Evolutionary conservation across 2,888 invertebrate species (phyloP).

Genomic region (Crossocerus cetratus): DNA sequence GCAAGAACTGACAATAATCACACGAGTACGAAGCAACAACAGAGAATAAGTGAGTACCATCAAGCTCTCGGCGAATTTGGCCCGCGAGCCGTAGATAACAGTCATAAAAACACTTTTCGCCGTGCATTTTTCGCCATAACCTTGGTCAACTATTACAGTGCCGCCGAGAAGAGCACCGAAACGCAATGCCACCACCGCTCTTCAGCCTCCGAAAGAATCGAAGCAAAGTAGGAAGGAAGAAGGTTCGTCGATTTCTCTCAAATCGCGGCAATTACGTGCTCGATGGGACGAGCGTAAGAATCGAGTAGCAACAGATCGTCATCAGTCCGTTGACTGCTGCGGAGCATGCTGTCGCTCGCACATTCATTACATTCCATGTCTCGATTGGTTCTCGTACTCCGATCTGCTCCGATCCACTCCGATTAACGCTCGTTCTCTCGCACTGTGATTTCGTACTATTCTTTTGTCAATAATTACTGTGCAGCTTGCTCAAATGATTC

Average conservation of each 20-base stretch:
- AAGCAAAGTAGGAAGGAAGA: conserved; percentile 61
- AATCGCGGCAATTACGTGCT: neutral
- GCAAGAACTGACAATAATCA: conserved; percentile 18
- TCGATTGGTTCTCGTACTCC: neutral
- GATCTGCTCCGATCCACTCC: no score
- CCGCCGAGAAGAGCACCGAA: conserved; percentile 69
- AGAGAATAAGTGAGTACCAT: conserved; percentile 43
- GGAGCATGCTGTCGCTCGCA: neutral
- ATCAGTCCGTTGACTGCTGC: conserved; percentile 5
- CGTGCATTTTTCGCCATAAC: conserved; percentile 55
- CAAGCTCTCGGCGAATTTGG: conserved; percentile 7
- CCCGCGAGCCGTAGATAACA: conserved; percentile 22
- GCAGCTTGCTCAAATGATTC: neutral
- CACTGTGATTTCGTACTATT: no score
- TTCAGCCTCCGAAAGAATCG: conserved; percentile 49
- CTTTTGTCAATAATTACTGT: neutral
- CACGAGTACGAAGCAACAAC: conserved; percentile 14
- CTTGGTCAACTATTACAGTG: conserved; percentile 69
- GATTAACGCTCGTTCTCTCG: neutral
- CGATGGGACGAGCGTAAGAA: neutral
- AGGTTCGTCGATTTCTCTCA: conserved; percentile 46
- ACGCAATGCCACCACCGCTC: conserved; percentile 58
- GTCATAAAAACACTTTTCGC: conserved; percentile 43
- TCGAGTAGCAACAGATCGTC: conserved; percentile 5
- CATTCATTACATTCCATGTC: neutral